Percentiles rank a stretch among this genome's conserved stretches.
These are phyloP conservation scores for Tetraneura akinire DNA, from an alignment of 1,140 invertebrate species.

Conservation along the genomic window DNA sequence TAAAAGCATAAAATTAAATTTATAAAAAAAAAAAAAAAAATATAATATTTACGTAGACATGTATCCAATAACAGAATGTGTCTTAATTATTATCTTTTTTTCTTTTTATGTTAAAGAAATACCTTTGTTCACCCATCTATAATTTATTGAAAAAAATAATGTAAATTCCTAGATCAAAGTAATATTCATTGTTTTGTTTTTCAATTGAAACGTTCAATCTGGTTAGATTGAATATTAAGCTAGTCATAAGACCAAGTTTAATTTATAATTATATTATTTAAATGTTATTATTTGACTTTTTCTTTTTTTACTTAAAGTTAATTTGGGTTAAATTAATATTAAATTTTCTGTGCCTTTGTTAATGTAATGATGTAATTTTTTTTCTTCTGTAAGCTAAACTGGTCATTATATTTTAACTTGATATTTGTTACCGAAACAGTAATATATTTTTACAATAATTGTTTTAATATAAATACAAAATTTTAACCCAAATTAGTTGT, in stretches of 20 bases:
- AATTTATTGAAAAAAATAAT: conserved; percentile 34
- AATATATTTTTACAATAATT: conserved; percentile 30
- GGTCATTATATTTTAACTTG: background rate
- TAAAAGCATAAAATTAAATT: conserved; percentile 10
- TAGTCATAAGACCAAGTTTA: conserved; percentile 45
- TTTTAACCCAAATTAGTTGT: conserved; percentile 15
- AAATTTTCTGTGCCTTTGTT: conserved; percentile 43
- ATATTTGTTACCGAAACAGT: conserved; percentile 41
- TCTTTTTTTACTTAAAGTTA: conserved; percentile 20
- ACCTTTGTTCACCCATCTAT: conserved; percentile 20
- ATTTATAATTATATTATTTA: conserved; percentile 31
- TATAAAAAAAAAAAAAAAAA: conserved; percentile 29
- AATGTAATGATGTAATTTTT: conserved; percentile 23
- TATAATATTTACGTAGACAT: conserved; percentile 45
- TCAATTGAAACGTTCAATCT: conserved; percentile 16
- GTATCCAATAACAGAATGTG: conserved; percentile 43
- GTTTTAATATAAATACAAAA: background rate
- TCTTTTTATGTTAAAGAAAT: conserved; percentile 39
- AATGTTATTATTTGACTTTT: conserved; percentile 47
- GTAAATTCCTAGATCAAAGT: conserved; percentile 46
- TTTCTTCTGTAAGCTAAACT: conserved; percentile 8
- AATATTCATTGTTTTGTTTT: conserved; percentile 41
- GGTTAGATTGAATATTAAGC: conserved; percentile 30
- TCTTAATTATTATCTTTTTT: conserved; percentile 31
- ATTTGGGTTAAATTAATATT: conserved; percentile 20